Evolutionary conservation across 2,797 vertebrate genomes (phyloP).

Genomic region (Sebastes kiyomatsui): DNA sequence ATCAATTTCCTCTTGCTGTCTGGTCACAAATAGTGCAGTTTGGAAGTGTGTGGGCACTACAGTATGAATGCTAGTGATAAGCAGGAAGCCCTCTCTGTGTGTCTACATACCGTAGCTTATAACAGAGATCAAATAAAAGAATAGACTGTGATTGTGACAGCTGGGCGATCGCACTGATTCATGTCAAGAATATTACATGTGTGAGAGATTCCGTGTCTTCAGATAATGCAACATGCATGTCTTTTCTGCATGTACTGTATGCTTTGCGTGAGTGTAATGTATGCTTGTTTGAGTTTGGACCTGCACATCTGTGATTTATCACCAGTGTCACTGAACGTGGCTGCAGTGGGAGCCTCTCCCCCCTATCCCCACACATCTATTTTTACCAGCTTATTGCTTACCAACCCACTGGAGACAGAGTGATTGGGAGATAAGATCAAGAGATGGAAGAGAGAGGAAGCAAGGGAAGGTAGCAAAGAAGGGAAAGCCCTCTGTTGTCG

Average conservation of each 20-base stretch:
- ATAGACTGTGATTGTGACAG: not conserved
- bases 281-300: slow-evolving; percentile 39
- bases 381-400: slow-evolving; percentile 74
- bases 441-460: slow-evolving; percentile 17
- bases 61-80: not conserved
- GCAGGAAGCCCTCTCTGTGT: not conserved
- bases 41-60: not conserved
- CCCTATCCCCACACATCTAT: slow-evolving; percentile 60
- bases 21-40: not conserved
- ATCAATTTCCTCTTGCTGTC: slow-evolving; percentile 19
- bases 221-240: not conserved
- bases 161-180: slow-evolving; percentile 2
- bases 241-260: slow-evolving; percentile 2
- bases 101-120: not conserved
- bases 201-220: not conserved
- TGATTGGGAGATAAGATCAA: slow-evolving; percentile 61
- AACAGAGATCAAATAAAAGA: not conserved
- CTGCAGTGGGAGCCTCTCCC: slow-evolving; percentile 63
- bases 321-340: slow-evolving; percentile 72
- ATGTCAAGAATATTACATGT: not conserved
- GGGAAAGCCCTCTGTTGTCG: slow-evolving; percentile 25
- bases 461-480: slow-evolving; percentile 7
- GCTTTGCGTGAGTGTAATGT: slow-evolving; percentile 1
- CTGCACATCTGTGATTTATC: slow-evolving; percentile 76
- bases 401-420: slow-evolving; percentile 44